Conservation (phyloP, 2,888 invertebrate genomes). For the Drosophila macrospina region DNA sequence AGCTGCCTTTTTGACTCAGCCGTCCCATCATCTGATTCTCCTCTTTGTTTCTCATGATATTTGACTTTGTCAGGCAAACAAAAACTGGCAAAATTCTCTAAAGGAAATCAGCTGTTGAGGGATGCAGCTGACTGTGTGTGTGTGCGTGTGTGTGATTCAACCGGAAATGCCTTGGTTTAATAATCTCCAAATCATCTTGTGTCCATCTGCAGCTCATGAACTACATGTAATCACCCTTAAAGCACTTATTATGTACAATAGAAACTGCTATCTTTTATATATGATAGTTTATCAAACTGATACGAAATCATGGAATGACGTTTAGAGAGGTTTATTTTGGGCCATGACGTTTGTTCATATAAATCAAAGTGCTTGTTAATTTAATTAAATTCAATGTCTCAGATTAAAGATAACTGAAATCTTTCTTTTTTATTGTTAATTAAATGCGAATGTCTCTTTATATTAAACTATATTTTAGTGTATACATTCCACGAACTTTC, state of each 20-base stretch:
- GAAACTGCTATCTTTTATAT: not conserved
- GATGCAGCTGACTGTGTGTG: not conserved
- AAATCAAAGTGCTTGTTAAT: constrained; percentile 1
- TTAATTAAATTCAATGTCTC: not conserved
- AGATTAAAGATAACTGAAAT: not conserved
- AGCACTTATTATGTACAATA: constrained; percentile 3
- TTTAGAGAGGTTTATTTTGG: constrained; percentile 1
- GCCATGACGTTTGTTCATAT: not conserved
- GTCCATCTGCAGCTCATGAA: constrained; percentile 10
- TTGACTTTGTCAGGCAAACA: constrained; percentile 33
- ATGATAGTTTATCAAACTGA: constrained; percentile 15
- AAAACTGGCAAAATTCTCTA: constrained; percentile 12
- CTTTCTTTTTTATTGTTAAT: not conserved
- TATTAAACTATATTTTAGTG: no score
- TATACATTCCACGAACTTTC: not conserved
- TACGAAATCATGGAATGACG: constrained; percentile 11
- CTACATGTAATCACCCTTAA: not conserved
- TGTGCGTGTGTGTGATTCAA: constrained; percentile 2
- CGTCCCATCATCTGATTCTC: constrained; percentile 20
- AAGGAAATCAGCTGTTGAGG: constrained; percentile 44
- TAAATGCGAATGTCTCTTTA: not conserved
- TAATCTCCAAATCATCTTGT: constrained; percentile 9
- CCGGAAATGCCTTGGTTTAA: constrained; percentile 38
- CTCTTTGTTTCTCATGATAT: constrained; percentile 45
- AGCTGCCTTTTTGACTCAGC: constrained; percentile 25